Base-by-base conservation (phyloP, 2,113 vertebrate species). In the Gobio gobio region DNA sequence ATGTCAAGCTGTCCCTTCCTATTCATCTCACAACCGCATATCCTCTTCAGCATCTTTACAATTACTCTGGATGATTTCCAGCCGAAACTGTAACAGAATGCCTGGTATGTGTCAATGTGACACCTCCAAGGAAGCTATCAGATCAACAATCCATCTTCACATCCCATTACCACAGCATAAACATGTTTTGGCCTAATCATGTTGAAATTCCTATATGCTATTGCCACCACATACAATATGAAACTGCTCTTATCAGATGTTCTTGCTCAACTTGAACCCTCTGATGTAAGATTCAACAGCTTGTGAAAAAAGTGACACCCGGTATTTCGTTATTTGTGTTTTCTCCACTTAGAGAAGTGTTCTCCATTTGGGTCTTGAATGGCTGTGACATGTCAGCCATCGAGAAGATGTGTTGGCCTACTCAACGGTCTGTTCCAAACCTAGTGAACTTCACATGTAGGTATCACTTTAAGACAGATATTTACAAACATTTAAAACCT, bases 91-190 rank as follows among this genome's bases (percentile, higher is more conserved):
- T 16, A 83, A 83, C 58, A 80, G 64, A 83, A 85, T 76, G 47
- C 33, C 78, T 89, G 89, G 86, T 88, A 90, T 89, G 81, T 84
- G 73, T 88, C 84, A 59, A 79, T 82, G 58, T 85, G 86, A 88
- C 89, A 91, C 89, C 81, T 85, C 83, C 10, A 43, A 85, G 70
- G 75, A 85, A 87, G 58, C 80, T 85, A 86, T 85, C 84, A 79
- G 86, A 89, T 86, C 49, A 63, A 56, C 49, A 61, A 70, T 64
- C 49, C 51, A 79, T 88, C 76, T 83, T 75, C 47, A 87, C 85
- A 86, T 86, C 68, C 64, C 40, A 83, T 51, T 83, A 54, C 73
- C 72, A 73, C 49, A 58, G 54, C 10, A 68, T 81, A 83, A 81
- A 83, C 78, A 64, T 86, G 56, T 84, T 86, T 83, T 76, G 49